A percentile compares a stretch with the other conserved stretches of the same genome.
Conservation (phyloP, 2,797 vertebrate genomes). For the Eurystomus glaucurus region DNA sequence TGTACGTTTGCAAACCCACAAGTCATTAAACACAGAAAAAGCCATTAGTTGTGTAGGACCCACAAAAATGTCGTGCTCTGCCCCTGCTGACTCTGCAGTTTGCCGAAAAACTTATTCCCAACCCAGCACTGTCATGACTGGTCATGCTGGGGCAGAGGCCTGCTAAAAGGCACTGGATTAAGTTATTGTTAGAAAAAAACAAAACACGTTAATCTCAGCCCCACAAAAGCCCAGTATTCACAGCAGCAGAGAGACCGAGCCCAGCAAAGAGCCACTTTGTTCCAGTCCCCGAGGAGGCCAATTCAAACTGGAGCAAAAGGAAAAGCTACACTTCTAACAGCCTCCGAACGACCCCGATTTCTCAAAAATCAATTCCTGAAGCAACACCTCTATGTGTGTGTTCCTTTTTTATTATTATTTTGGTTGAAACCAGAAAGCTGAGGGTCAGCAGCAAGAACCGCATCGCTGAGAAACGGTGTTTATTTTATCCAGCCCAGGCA, state of each 20-base stretch:
- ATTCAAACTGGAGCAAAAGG: constrained; percentile 37
- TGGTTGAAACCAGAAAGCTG: constrained; percentile 42
- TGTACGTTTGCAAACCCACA: constrained; percentile 25
- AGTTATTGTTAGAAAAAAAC: neutral
- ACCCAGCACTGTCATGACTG: neutral
- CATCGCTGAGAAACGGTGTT: constrained; percentile 1
- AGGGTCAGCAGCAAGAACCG: constrained; percentile 33
- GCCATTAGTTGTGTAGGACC: constrained; percentile 31
- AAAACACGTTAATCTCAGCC: constrained; percentile 1
- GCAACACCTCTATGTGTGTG: constrained; percentile 54
- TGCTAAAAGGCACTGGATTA: neutral
- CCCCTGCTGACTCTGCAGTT: constrained; percentile 7
- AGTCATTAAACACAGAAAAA: constrained; percentile 51
- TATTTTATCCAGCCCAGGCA: constrained; percentile 16
- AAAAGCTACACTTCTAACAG: constrained; percentile 33
- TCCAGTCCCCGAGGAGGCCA: constrained; percentile 10
- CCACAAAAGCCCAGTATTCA: neutral
- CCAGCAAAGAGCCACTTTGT: constrained; percentile 56
- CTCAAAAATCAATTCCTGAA: constrained; percentile 45
- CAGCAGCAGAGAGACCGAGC: constrained; percentile 11
- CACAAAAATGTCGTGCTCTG: constrained; percentile 25
- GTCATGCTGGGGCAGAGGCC: neutral
- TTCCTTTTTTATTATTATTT: constrained; percentile 62
- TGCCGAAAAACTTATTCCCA: neutral
- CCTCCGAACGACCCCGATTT: constrained; percentile 8